Evolutionary conservation across 2,797 vertebrate species (phyloP), one percentile per base, ranked within the genome.

Genomic region (Tinamus major): DNA sequence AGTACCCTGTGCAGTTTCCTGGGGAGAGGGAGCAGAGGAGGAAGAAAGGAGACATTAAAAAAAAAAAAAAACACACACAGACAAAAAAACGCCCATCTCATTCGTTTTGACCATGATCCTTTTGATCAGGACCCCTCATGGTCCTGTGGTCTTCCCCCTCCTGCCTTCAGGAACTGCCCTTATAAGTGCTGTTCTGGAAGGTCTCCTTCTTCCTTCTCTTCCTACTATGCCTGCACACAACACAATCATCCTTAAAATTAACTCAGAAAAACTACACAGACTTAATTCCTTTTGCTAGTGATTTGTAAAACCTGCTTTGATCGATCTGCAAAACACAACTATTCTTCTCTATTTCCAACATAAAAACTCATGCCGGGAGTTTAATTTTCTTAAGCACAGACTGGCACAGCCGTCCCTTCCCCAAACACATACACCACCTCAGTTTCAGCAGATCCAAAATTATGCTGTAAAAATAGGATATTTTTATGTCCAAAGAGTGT

Each of bases 11-110:
- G 67, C 3, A 56, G 5, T 11, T 65, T 42, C 18, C 10, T 27
- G 15, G 7, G 29, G 53, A 19, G 20, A 48, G 21, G 46, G 46
- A 48, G 51, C 14, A 26, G 20, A 29, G 27, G 51, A 24, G 19
- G 11, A 3, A 0, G 0, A 9, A 3, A 23, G 29, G 12, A 8
- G 2, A 1, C 10, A 48, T 11, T 1, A 7, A 29, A 27, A 31
- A 37, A 15, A 56, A 33, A n/a, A 6, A 55, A 15, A 42, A 9
- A 41, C 39, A 41, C 39, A 41, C 39, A 41, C 39, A n/a, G n/a
- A 41, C 39, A 41, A 41, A 42, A 42, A 17, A 42, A 15, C 14
- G n/a, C 35, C 35, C 35, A 42, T 5, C 10, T 27, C 37, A 44
- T 48, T 70, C 21, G 39, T 86, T 65, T 42, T 77, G 42, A 70